Evolutionary conservation across 1,140 invertebrate genomes (phyloP).

Genomic region (Trichonephila clavata): DNA sequence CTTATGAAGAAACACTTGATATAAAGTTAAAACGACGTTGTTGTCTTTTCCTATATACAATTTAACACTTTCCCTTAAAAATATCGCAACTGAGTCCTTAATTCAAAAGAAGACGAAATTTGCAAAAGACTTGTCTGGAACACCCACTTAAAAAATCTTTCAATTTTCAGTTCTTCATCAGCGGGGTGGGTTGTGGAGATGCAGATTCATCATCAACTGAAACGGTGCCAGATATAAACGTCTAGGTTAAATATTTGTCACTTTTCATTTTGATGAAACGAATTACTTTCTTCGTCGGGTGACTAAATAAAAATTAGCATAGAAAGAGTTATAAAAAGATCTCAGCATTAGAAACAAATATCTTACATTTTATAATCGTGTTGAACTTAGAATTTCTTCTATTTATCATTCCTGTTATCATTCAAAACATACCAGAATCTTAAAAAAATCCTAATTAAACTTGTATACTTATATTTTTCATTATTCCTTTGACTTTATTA

Average conservation of each 20-base stretch:
- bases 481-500: no score
- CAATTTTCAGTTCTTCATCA: not conserved
- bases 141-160: not conserved
- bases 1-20: no score
- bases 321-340: not conserved
- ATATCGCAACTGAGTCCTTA: no score
- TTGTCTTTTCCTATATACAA: no score
- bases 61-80: no score
- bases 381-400: no score
- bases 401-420: no score
- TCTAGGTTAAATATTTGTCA: slow-evolving; percentile 45
- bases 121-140: not conserved
- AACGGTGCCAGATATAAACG: slow-evolving; percentile 15
- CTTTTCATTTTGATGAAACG: slow-evolving; percentile 4
- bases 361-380: no score
- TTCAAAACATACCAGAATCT: no score
- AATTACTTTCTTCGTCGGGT: not conserved
- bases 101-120: not conserved
- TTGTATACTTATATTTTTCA: no score
- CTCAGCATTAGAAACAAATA: not conserved
- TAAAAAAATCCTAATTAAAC: no score
- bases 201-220: slow-evolving; percentile 2
- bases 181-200: not conserved
- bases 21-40: no score
- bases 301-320: slow-evolving; percentile 18